phyloP scores from a whole-genome alignment of 2,113 vertebrate genomes.

The Dicrurus megarhynchus region DNA sequence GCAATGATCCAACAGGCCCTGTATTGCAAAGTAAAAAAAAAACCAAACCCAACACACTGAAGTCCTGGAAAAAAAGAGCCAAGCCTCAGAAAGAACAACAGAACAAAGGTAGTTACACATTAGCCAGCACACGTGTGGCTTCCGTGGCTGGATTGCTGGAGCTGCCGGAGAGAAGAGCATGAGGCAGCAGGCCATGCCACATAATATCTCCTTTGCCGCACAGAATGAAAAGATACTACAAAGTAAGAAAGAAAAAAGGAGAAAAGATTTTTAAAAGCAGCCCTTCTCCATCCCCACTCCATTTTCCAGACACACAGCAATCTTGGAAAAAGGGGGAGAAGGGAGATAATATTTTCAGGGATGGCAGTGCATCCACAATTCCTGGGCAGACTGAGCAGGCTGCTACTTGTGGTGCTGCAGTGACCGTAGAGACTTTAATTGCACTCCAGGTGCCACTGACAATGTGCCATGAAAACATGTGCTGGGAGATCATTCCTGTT shows the following conservation, averaged over 20 bases:
- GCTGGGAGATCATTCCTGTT: not conserved
- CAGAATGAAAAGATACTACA: not conserved
- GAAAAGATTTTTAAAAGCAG: not conserved
- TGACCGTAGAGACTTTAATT: not conserved
- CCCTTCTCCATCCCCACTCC: not conserved
- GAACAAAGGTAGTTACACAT: slow-evolving; percentile 5
- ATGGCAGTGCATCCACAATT: not conserved
- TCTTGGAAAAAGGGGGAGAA: not conserved
- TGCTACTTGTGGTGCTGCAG: not conserved
- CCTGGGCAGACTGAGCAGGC: not conserved
- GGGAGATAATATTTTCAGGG: not conserved
- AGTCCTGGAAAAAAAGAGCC: not conserved
- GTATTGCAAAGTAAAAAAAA: not conserved
- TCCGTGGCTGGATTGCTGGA: not conserved
- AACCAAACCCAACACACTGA: not conserved
- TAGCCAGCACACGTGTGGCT: not conserved
- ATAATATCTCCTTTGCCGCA: rapidly evolving
- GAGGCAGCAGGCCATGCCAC: not conserved
- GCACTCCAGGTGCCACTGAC: not conserved
- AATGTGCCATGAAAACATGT: not conserved
- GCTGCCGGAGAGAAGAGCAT: not conserved
- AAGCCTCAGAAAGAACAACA: not conserved
- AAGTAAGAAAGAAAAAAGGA: not conserved
- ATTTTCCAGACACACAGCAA: not conserved
- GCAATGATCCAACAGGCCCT: not conserved